Percentiles rank a stretch among this genome's conserved stretches.
Conservation (phyloP, 2,797 vertebrate species). For the Antrozous pallidus region DNA sequence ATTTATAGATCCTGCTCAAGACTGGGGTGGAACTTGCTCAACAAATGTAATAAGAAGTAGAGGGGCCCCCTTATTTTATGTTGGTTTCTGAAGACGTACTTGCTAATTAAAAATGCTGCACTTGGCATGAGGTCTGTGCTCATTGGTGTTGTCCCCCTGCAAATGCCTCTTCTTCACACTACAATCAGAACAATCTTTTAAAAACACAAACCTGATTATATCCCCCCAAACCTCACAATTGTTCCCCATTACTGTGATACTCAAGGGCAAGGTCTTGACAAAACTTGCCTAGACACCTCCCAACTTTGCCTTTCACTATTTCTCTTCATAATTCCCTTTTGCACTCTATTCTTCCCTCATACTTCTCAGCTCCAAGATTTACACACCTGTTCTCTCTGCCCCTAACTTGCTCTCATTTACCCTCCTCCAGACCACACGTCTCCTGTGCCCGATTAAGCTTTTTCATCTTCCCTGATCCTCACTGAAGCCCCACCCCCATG, state of each 20-base stretch:
- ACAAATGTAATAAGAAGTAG: neutral
- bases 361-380: neutral
- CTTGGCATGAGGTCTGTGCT: neutral
- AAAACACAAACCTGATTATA: neutral
- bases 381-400: neutral
- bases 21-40: neutral
- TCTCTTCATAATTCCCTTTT: neutral
- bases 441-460: neutral
- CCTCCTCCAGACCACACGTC: neutral
- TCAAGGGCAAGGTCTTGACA: neutral
- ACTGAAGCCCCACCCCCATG: neutral
- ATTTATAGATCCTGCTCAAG: neutral
- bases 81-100: neutral
- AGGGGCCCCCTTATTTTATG: neutral
- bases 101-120: neutral
- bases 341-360: neutral
- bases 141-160: neutral
- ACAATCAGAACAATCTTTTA: neutral
- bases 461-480: neutral
- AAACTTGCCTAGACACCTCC: neutral
- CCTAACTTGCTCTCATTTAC: neutral
- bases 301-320: neutral
- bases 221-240: neutral
- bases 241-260: neutral
- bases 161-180: neutral